Conservation (phyloP, 2,113 vertebrate species). For the Tichodroma muraria region DNA sequence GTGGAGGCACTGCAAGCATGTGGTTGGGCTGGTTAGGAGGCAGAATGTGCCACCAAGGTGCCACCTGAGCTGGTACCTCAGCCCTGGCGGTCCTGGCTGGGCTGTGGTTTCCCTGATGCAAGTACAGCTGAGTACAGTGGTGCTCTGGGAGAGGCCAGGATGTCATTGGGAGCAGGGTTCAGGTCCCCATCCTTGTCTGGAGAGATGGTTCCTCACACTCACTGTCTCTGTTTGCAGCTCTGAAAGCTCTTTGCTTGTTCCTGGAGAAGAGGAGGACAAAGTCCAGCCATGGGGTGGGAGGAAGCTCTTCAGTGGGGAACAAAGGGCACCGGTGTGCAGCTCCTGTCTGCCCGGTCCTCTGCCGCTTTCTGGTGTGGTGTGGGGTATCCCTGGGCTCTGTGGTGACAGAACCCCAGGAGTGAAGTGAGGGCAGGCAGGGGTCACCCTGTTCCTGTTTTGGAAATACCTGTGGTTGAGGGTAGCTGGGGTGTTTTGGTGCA, state of each 20-base stretch:
- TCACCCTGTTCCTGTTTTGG: background rate
- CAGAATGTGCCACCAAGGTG: background rate
- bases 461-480: background rate
- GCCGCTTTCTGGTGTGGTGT: accelerated
- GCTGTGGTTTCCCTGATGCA: background rate
- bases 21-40: background rate
- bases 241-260: background rate
- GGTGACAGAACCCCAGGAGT: background rate
- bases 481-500: background rate
- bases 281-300: background rate
- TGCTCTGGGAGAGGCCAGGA: background rate
- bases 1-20: background rate
- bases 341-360: background rate
- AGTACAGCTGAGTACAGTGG: background rate
- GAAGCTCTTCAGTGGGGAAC: background rate
- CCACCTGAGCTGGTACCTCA: background rate
- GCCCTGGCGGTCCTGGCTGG: accelerated
- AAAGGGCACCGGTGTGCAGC: background rate
- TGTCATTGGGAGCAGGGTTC: background rate
- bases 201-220: accelerated
- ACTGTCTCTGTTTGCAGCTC: background rate
- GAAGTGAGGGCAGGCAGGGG: background rate
- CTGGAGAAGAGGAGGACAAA: background rate
- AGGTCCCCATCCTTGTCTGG: background rate
- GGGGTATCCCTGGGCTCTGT: background rate